phyloP scores from a whole-genome alignment of 2,797 vertebrate genomes.

The Macropodus opercularis region DNA sequence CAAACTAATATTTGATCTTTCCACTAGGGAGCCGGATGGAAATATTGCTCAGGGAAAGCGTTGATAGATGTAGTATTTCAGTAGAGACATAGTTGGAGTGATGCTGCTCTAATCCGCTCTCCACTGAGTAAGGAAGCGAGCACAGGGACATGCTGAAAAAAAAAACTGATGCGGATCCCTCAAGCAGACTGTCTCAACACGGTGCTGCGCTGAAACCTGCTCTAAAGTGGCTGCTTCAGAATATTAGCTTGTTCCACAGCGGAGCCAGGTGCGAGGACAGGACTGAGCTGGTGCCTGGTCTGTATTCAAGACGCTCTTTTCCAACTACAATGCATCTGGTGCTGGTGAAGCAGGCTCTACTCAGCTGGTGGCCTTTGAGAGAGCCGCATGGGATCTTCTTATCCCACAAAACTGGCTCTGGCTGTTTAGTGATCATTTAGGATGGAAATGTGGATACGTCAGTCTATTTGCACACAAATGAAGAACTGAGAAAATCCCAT shows the following conservation, averaged over 20 bases:
- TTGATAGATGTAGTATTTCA: conserved; percentile 69
- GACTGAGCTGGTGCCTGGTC: conserved; percentile 19
- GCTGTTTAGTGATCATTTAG: conserved; percentile 43
- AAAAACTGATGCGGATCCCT: conserved; percentile 26
- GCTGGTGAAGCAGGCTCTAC: conserved; percentile 42
- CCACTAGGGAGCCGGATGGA: conserved; percentile 56
- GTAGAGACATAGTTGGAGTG: conserved; percentile 56
- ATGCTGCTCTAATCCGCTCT: conserved; percentile 68
- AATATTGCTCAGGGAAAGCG: conserved; percentile 58
- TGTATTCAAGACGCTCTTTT: conserved; percentile 43
- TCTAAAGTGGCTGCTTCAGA: conserved; percentile 28
- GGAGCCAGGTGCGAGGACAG: conserved; percentile 4
- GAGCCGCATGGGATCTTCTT: conserved; percentile 57
- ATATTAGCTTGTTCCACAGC: background rate
- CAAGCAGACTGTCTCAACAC: conserved; percentile 29
- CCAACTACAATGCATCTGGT: conserved; percentile 61
- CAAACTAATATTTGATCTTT: conserved; percentile 67
- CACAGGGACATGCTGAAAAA: conserved; percentile 42
- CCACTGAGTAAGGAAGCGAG: conserved; percentile 34
- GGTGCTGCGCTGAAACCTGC: background rate
- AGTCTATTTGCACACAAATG: conserved; percentile 64
- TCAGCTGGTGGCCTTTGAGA: conserved; percentile 50
- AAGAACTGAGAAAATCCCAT: conserved; percentile 30
- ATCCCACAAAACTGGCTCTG: conserved; percentile 38
- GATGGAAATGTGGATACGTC: conserved; percentile 46